Evolutionary conservation across 2,797 vertebrate genomes (phyloP).

Genomic region (Poliocrania exsul): DNA sequence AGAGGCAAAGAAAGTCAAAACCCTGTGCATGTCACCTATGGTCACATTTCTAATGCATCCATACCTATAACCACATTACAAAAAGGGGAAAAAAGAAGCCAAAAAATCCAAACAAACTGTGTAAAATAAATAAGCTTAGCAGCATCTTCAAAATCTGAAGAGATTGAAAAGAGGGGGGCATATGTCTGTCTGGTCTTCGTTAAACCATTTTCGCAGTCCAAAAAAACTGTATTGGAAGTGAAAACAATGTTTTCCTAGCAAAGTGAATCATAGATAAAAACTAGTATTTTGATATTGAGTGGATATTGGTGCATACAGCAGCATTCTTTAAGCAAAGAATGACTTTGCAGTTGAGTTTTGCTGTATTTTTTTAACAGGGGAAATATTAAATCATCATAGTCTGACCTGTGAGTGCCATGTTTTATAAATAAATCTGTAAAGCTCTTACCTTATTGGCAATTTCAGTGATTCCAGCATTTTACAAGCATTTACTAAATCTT

Average conservation of each 20-base stretch:
- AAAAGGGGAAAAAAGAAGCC: not conserved
- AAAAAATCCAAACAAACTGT: not conserved
- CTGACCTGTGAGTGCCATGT: not conserved
- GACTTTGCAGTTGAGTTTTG: not conserved
- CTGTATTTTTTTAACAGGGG: not conserved
- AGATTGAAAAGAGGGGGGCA: not conserved
- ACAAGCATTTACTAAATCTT: conserved; percentile 95
- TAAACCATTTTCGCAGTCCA: not conserved
- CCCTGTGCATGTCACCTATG: not conserved
- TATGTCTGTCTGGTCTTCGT: not conserved
- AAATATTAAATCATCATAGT: not conserved
- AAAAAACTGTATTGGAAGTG: not conserved
- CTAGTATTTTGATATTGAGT: not conserved
- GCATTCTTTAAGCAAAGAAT: not conserved
- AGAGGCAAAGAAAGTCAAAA: not conserved
- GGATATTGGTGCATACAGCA: not conserved
- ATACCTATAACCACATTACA: not conserved
- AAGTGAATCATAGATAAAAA: not conserved
- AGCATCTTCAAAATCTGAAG: not conserved
- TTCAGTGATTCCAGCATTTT: conserved; percentile 94
- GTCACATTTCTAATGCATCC: not conserved
- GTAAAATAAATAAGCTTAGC: not conserved
- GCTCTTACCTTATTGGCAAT: conserved; percentile 88
- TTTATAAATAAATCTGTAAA: not conserved
- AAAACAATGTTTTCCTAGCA: not conserved